Percentiles rank a stretch among this genome's conserved stretches.
Conservation (phyloP, 2,113 vertebrate species). For the Labeo catla region DNA sequence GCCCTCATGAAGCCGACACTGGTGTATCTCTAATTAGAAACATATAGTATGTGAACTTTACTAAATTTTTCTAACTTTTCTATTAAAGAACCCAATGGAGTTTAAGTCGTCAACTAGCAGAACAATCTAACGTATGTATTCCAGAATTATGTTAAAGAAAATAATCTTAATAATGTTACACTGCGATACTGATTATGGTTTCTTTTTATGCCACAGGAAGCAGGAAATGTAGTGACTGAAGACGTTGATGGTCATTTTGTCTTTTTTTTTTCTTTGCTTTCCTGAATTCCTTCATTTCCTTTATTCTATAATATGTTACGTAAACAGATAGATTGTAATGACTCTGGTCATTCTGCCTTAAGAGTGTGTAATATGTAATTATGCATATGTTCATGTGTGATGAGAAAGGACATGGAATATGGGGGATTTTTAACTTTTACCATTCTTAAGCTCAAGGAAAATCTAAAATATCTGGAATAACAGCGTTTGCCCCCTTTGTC, state of each 20-base stretch:
- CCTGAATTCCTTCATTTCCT: neutral
- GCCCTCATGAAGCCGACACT: too few relatives aligned
- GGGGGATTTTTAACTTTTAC: neutral
- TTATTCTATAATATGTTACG: neutral
- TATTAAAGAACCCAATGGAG: neutral
- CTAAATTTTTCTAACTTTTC: neutral
- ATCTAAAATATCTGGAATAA: neutral
- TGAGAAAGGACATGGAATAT: neutral
- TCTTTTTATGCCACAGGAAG: neutral
- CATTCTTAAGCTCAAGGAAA: neutral
- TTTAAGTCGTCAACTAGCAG: accelerated
- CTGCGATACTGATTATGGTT: neutral
- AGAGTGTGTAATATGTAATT: too few relatives aligned
- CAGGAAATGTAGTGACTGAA: neutral
- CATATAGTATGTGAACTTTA: too few relatives aligned
- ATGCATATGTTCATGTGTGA: too few relatives aligned
- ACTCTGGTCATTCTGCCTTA: too few relatives aligned
- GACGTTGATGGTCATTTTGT: neutral
- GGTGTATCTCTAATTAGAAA: too few relatives aligned
- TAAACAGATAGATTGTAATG: neutral
- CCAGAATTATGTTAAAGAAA: neutral
- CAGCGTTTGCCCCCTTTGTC: neutral
- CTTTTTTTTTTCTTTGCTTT: neutral
- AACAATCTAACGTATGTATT: neutral
- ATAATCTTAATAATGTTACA: neutral